phyloP scores from a whole-genome alignment of 2,797 vertebrate species.

The Steatocranus sp. region DNA sequence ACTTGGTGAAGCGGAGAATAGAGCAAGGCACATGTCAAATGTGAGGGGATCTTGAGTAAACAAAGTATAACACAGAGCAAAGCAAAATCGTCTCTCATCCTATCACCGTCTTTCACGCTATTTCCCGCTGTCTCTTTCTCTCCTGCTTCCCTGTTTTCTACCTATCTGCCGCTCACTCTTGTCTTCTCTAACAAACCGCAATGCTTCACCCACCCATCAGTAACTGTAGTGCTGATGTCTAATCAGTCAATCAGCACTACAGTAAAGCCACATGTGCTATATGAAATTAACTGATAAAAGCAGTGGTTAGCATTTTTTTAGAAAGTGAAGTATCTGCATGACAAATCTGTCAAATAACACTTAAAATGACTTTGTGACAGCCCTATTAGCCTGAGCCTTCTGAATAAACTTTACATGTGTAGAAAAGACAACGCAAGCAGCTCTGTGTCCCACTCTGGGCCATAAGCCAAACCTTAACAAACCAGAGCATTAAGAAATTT shows the following conservation, averaged over 20 bases:
- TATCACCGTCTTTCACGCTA: conserved; percentile 46
- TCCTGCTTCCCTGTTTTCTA: conserved; percentile 16
- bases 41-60: conserved; percentile 70
- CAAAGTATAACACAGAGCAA: conserved; percentile 68
- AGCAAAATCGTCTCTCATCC: conserved; percentile 57
- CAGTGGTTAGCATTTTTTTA: conserved; percentile 1
- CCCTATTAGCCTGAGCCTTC: conserved; percentile 1
- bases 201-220: conserved; percentile 24
- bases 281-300: conserved; percentile 32
- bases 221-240: conserved; percentile 18
- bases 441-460: conserved; percentile 21
- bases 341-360: not conserved
- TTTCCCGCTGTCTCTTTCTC: conserved; percentile 21
- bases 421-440: not conserved
- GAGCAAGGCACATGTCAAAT: conserved; percentile 76
- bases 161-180: not conserved
- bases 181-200: conserved; percentile 14
- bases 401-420: conserved; percentile 16
- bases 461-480: conserved; percentile 34
- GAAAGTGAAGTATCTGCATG: conserved; percentile 6
- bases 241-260: conserved; percentile 38
- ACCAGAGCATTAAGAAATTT: conserved; percentile 45
- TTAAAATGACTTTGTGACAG: conserved; percentile 1
- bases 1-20: conserved; percentile 71
- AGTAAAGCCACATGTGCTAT: conserved; percentile 12